These are phyloP conservation scores for Channallabes apus DNA, from an alignment of 2,797 vertebrate species.

Conservation along the genomic window DNA sequence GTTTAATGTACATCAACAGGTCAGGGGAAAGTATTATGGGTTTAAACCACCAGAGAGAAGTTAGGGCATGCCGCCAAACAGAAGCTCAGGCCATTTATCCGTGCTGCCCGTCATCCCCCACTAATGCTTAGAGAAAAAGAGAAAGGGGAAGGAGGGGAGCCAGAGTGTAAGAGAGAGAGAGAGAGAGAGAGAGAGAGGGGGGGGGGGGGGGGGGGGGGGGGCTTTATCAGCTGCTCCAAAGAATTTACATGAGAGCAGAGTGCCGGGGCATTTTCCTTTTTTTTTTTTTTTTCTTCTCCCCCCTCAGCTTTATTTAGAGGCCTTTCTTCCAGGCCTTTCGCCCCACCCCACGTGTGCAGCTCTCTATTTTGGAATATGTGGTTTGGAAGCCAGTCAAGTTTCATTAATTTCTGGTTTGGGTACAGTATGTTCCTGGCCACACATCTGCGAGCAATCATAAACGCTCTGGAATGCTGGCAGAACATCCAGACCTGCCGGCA, in stretches of 20 bases:
- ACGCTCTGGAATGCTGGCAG: slow-evolving; percentile 99
- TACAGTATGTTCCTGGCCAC: slow-evolving; percentile 99
- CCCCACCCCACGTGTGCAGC: slow-evolving; percentile 56
- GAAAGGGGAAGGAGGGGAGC: slow-evolving; percentile 49
- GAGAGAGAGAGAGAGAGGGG: slow-evolving; percentile 17
- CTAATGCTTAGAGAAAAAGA: slow-evolving; percentile 69
- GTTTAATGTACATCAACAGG: slow-evolving; percentile 72
- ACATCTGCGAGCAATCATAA: slow-evolving; percentile 99
- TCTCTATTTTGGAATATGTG: slow-evolving; percentile 81
- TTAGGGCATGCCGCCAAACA: slow-evolving; percentile 79
- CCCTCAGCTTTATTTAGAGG: slow-evolving; percentile 69
- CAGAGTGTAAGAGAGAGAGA: slow-evolving; percentile 43
- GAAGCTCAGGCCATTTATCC: slow-evolving; percentile 79
- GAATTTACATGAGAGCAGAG: slow-evolving; percentile 86
- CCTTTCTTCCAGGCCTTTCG: slow-evolving; percentile 43
- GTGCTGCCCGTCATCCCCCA: slow-evolving; percentile 74
- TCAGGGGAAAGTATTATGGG: slow-evolving; percentile 65
- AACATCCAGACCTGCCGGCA: slow-evolving; percentile 99
- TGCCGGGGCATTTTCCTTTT: slow-evolving; percentile 62
- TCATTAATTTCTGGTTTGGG: slow-evolving; percentile 99
- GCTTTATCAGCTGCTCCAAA: slow-evolving; percentile 85
- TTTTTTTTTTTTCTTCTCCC: slow-evolving; percentile 1
- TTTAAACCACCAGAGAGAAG: slow-evolving; percentile 69
- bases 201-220: slow-evolving; percentile 44
- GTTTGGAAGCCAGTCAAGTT: slow-evolving; percentile 95